These are phyloP conservation scores for Volucella bombylans DNA, from an alignment of 2,888 invertebrate genomes.

Conservation along the genomic window DNA sequence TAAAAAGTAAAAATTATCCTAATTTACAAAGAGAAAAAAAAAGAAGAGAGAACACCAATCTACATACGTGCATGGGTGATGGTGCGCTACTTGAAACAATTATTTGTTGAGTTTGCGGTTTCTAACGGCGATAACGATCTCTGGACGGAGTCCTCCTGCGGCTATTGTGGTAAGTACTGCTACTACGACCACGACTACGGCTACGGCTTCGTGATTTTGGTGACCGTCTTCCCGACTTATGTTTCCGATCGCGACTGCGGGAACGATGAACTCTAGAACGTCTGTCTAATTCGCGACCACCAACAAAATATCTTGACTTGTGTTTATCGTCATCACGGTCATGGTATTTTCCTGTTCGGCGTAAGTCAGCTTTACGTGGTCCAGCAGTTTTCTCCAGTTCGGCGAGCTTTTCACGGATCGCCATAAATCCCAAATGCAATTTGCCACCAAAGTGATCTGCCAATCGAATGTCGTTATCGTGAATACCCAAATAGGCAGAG, in stretches of 20 bases:
- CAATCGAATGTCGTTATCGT: conserved; percentile 98
- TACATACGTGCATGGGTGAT: conserved; percentile 62
- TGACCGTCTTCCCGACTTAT: conserved; percentile 74
- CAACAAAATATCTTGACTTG: conserved; percentile 86
- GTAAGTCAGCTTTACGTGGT: conserved; percentile 88
- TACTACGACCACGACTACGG: conserved; percentile 64
- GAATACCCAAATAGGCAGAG: conserved; percentile 98
- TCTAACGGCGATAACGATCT: conserved; percentile 81
- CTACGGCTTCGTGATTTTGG: conserved; percentile 66
- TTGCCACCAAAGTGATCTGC: conserved; percentile 99
- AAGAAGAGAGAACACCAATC: conserved; percentile 60
- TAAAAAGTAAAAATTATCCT: conserved; percentile 64
- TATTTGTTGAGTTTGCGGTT: background rate
- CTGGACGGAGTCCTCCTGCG: conserved; percentile 80
- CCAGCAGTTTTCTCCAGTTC: conserved; percentile 87
- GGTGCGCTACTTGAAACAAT: conserved; percentile 40
- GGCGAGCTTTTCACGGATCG: conserved; percentile 95
- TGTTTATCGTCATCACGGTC: conserved; percentile 84
- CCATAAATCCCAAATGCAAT: conserved; percentile 98
- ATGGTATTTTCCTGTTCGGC: conserved; percentile 85
- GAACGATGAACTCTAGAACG: conserved; percentile 89
- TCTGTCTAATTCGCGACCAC: conserved; percentile 88
- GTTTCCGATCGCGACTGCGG: conserved; percentile 84
- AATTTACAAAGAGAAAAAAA: conserved; percentile 57
- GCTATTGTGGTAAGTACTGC: conserved; percentile 75